Base-by-base conservation (phyloP, 1,140 invertebrate genomes). In the Temnothorax curvispinosus region DNA sequence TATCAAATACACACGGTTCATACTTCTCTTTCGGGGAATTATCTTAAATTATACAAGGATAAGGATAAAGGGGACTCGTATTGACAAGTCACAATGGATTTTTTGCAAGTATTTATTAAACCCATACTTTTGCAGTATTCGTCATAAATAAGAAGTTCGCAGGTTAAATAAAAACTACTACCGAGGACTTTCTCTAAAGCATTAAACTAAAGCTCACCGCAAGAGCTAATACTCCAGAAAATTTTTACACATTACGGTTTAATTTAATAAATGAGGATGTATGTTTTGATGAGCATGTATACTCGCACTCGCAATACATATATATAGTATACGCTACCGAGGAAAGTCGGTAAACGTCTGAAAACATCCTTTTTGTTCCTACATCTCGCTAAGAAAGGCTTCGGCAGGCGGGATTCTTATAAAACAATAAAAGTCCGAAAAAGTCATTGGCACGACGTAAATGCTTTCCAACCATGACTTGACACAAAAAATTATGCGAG, bases 111-210 rank as follows among this genome's bases (percentile, higher is more conserved):
- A 91, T 94, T 94, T 93, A 94, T 93, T 94, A 91, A 93, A 90
- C 90, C 92, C 92, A 93, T 90, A 91, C 76, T 93, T 91, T 91
- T 91, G 80, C 77, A 78, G 87, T 92, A 88, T 88, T 90, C 88
- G 78, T 91, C 91, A 93, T 94, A 94, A 94, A 94, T 94, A 94
- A 91, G 86, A 93, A 90, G 91, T 92, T 94, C 86, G 90, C 87
- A 90, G 86, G 86, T 92, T 93, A 93, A 94, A 93, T 94, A 93
- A 93, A 92, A 93, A 93, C 91, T 91, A 90, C 87, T 91, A 88
- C 89, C 74, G 85, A 92, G 90, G 81, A 87, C 62, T 86, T 85
- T 90, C 91, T 90, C 89, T 90, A 92, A 92, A 93, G 90, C 86
- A 93, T 89, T 89, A 88, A 85, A 90, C 75, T 92, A 91, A 86